Evolutionary conservation across 2,888 invertebrate genomes (phyloP), one percentile per base, ranked within the genome.

Genomic region (Scaptomyza flava): DNA sequence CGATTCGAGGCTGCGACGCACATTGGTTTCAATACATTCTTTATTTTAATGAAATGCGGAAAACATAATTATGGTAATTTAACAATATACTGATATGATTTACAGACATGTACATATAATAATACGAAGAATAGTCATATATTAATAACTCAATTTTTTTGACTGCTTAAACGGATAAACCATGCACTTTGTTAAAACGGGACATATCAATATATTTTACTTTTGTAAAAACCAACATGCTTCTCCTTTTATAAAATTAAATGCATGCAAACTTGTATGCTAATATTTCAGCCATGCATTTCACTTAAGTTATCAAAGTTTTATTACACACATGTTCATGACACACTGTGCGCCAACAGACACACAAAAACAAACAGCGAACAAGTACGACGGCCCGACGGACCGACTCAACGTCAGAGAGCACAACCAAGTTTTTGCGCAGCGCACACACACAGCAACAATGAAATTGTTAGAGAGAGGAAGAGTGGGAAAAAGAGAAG

Each of bases 361-460:
- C 61, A 54, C 14, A 61, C 71, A 62, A 67, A 75, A 59, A 36
- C 59, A 71, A 69, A 51, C 52, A 67, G 46, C 62, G 20, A 68
- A 46, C 72, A 38, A 54, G 63, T 53, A 53, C 53, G 75, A 63
- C 75, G 51, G 69, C 38, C 56, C 6, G 36, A n/a, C 36, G 72
- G 1, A 72, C 58, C 20, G 58, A 48, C 72, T 56, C 27, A 11
- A 6, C 51, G 82, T 52, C 79, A 53, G 65, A 85, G 83, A 77
- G 74, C 69, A 58, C 47, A 66, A 52, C 64, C 74, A 70, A 74
- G 82, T 79, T 81, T 81, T 85, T 87, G 83, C 81, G 81, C 79
- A 72, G 84, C 77, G 70, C 68, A 76, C 68, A 76, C 73, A 70
- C 73, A 46, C 56, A 67, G 51, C 48, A 54, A 36, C 46, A 42